A percentile compares a stretch with the other conserved stretches of the same genome.
Evolutionary conservation across 2,797 vertebrate genomes (phyloP).

Genomic region (Valencia hispanica): DNA sequence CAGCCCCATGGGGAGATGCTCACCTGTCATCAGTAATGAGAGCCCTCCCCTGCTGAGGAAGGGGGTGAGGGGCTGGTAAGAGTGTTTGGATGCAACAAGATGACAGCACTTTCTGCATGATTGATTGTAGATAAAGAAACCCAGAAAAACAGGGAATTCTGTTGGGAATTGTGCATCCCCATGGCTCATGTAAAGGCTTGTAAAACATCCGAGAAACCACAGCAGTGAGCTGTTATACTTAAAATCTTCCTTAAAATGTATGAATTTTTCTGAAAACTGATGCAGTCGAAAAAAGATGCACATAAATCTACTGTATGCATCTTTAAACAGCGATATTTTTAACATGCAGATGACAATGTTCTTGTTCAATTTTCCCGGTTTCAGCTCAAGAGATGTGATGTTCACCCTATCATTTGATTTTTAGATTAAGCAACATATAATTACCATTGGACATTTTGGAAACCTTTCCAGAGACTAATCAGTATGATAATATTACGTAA

Average conservation of each 20-base stretch:
- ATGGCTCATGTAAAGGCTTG: constrained; percentile 29
- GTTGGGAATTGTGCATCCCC: constrained; percentile 16
- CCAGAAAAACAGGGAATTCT: constrained; percentile 42
- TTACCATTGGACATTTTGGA: background rate
- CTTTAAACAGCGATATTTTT: constrained; percentile 1
- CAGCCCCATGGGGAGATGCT: constrained; percentile 51
- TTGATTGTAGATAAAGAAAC: constrained; percentile 52
- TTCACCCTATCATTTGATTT: background rate
- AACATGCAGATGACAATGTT: no score
- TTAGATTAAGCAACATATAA: background rate
- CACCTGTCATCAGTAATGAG: constrained; percentile 75
- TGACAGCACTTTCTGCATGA: constrained; percentile 46
- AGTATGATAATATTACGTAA: background rate
- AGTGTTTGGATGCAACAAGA: constrained; percentile 23
- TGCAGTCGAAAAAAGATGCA: constrained; percentile 6
- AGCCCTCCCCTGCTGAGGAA: constrained; percentile 20
- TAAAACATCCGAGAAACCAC: constrained; percentile 11
- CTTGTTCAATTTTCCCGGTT: no score
- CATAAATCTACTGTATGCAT: background rate
- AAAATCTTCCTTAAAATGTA: constrained; percentile 7
- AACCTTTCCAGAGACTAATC: background rate
- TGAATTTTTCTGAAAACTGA: background rate
- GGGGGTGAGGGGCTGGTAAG: background rate
- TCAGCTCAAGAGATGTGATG: no score
- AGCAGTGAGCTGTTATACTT: constrained; percentile 1